These are phyloP conservation scores for Lerema accius DNA, from an alignment of 1,140 invertebrate genomes.

Conservation along the genomic window DNA sequence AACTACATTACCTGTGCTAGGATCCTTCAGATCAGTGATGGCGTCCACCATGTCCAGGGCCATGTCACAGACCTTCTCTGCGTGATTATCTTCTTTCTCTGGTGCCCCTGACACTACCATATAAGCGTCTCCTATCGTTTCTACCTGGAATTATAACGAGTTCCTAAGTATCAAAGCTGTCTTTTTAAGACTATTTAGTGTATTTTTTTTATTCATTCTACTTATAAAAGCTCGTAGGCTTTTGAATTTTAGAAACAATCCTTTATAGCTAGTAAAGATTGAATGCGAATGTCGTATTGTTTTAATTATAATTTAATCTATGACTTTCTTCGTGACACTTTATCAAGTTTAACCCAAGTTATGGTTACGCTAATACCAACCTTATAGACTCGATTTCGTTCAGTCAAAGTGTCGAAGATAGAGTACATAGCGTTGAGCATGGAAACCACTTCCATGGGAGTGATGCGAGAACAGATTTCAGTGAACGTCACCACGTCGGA, in stretches of 20 bases:
- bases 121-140: conserved; percentile 98
- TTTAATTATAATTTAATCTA: too few species aligned
- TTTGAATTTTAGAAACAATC: too few species aligned
- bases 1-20: conserved; percentile 94
- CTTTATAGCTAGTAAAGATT: too few species aligned
- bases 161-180: too few species aligned
- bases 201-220: too few species aligned
- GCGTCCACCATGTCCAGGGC: conserved; percentile 98
- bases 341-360: background rate
- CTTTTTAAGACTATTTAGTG: too few species aligned
- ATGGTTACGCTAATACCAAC: conserved; percentile 77
- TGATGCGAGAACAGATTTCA: conserved; percentile 96
- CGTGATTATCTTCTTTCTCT: conserved; percentile 94
- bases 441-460: conserved; percentile 98
- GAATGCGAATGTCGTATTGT: too few species aligned
- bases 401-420: conserved; percentile 95
- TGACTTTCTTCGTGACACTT: too few species aligned
- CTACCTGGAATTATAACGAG: conserved; percentile 87
- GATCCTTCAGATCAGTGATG: conserved; percentile 94
- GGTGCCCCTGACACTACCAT: conserved; percentile 98
- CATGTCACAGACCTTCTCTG: conserved; percentile 97
- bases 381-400: conserved; percentile 97
- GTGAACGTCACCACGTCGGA: conserved; percentile 99
- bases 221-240: too few species aligned
- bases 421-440: conserved; percentile 98